Evolutionary conservation across 1,140 invertebrate genomes (phyloP), one percentile per base, ranked within the genome.

Genomic region (Druon quercuslanigerum): DNA sequence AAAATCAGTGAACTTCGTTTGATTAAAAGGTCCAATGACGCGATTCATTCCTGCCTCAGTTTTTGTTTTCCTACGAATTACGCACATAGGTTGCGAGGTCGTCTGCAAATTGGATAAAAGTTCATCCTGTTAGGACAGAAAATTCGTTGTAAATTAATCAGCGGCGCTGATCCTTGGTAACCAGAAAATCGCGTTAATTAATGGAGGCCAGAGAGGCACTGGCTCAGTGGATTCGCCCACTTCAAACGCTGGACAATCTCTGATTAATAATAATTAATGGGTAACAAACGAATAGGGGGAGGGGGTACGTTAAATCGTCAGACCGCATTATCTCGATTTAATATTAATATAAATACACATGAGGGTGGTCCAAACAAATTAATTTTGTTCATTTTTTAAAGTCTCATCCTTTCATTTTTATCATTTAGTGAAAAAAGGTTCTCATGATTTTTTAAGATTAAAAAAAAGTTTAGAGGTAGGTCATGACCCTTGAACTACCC

Each of bases 121-220:
- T 5, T 70, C 33, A 52, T n/a, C 50, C 20, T 57, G 74, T 72
- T 77, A 70, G 54, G 80, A 70, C 79, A 60, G 74, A 78, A 73
- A 84, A 83, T 82, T 84, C 77, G 74, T 51, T 54, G 72, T 75
- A 84, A 86, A 86, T 85, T 82, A 85, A 85, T 85, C 76, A 71
- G 57, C 51, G 57, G 16, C 25, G n/a, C 46, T 82, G 19, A 83
- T 82, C 79, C 75, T 73, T 70, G 50, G 75, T 79, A 80, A 80
- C 73, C 73, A 83, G 85, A 82, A 84, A 85, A 83, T 80, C 82
- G 76, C 79, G 79, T 81, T 87, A 87, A 87, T 85, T 86, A 87
- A 81, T 85, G 81, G 71, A 75, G 71, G 54, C 74, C 75, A 50
- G 71, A 75, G 77, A 76, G 74, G 81, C 77, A 51, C 19, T 57